A percentile compares a stretch with the other conserved stretches of the same genome.
Conservation (phyloP, 2,113 vertebrate species). For the Eurypyga helias region DNA sequence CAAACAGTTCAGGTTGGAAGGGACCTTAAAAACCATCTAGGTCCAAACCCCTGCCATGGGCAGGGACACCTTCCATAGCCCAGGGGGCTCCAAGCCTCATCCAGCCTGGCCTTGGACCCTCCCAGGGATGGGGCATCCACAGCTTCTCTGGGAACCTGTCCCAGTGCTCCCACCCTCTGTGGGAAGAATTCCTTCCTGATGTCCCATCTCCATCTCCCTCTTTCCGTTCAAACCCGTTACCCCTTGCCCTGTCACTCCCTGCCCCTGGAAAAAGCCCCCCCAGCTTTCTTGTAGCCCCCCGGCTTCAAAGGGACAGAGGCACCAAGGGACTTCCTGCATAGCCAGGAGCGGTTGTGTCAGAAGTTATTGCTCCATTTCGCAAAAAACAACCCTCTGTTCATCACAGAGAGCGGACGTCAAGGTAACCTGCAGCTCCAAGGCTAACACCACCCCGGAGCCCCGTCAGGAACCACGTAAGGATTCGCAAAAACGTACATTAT, state of each 20-base stretch:
- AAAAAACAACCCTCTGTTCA: neutral
- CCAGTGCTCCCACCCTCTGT: rapidly evolving
- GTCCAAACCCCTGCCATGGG: neutral
- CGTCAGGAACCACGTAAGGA: neutral
- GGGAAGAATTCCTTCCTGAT: rapidly evolving
- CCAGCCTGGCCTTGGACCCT: neutral
- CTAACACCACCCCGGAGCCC: neutral
- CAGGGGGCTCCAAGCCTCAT: rapidly evolving
- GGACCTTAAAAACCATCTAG: rapidly evolving
- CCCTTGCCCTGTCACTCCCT: too few species aligned
- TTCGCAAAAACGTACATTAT: neutral
- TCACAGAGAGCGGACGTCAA: neutral
- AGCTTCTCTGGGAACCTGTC: neutral
- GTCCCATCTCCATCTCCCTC: neutral
- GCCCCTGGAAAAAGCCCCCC: too few species aligned
- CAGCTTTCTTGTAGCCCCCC: too few species aligned
- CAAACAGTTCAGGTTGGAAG: neutral
- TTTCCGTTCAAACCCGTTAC: too few species aligned
- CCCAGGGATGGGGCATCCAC: neutral
- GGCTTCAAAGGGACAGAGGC: neutral
- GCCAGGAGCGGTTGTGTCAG: neutral
- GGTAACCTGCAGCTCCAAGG: neutral
- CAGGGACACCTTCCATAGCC: neutral
- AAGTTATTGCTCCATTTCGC: neutral
- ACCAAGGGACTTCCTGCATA: neutral